A percentile compares a stretch with the other conserved stretches of the same genome.
These are phyloP conservation scores for Semnornis frantzii DNA, from an alignment of 2,113 vertebrate species.

Conservation along the genomic window DNA sequence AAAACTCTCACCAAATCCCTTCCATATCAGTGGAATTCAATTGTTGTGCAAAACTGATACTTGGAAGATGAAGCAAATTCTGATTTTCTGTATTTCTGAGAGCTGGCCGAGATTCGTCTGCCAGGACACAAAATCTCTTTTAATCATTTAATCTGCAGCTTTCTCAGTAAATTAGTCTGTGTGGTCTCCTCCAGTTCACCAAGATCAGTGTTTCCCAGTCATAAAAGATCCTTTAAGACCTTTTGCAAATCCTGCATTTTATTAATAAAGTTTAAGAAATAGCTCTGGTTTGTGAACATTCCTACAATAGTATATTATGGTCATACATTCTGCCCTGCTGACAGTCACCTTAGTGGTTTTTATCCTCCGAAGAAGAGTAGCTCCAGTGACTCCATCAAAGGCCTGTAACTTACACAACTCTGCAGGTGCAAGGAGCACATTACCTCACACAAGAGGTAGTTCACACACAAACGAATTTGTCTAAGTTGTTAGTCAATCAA, in stretches of 20 bases:
- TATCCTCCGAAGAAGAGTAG: background rate
- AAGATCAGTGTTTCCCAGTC: background rate
- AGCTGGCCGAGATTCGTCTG: background rate
- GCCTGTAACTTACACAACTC: background rate
- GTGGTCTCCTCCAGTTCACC: background rate
- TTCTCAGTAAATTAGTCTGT: background rate
- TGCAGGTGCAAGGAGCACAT: background rate
- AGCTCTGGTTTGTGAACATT: background rate
- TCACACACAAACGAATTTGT: background rate
- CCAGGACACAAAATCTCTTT: background rate
- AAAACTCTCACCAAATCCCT: conserved; percentile 39
- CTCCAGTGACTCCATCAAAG: background rate
- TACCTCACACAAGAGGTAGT: background rate
- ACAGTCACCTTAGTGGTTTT: background rate
- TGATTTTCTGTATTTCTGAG: background rate
- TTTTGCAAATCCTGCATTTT: background rate
- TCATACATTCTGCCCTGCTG: background rate
- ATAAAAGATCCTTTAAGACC: background rate
- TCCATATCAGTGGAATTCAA: conserved; percentile 32
- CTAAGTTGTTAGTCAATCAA: background rate
- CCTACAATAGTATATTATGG: background rate
- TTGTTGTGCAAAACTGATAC: background rate
- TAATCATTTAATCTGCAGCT: background rate
- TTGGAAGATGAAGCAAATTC: background rate
- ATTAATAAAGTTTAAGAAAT: background rate